These are phyloP conservation scores for Diabrotica undecimpunctata DNA, from an alignment of 1,140 invertebrate species.

Conservation along the genomic window DNA sequence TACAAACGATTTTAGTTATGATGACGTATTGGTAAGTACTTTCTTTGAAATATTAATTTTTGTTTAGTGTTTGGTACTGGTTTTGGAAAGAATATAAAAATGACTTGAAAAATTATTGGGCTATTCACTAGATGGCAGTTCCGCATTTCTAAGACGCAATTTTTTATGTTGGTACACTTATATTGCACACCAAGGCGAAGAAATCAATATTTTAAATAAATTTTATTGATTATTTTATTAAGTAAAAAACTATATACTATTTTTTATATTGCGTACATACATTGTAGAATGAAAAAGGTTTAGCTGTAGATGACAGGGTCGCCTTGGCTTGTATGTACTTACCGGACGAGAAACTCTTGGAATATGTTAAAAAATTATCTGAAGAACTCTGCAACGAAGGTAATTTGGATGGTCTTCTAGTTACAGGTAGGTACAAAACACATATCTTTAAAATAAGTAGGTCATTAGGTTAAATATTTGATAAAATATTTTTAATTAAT, in stretches of 20 bases:
- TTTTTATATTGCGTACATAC: not conserved
- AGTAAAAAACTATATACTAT: not conserved
- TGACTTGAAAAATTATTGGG: too few relatives aligned
- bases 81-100: too few relatives aligned
- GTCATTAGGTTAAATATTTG: too few relatives aligned
- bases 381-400: slow-evolving; percentile 70
- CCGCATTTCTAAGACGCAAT: too few relatives aligned
- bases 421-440: slow-evolving; percentile 64
- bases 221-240: too few relatives aligned
- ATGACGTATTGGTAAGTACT: slow-evolving; percentile 70
- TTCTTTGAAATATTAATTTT: not conserved
- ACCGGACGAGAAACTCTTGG: slow-evolving; percentile 72
- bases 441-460: too few relatives aligned
- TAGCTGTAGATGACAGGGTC: slow-evolving; percentile 82
- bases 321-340: slow-evolving; percentile 92
- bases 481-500: too few relatives aligned
- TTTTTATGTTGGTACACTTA: too few relatives aligned
- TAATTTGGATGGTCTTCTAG: slow-evolving; percentile 78
- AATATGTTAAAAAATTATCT: slow-evolving; percentile 72
- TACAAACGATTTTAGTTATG: slow-evolving; percentile 72
- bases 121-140: too few relatives aligned
- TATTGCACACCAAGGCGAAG: too few relatives aligned
- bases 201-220: too few relatives aligned
- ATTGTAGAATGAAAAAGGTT: slow-evolving; percentile 71
- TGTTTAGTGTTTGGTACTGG: not conserved